phyloP scores from a whole-genome alignment of 2,888 invertebrate genomes.

The Cremastinae sp. region DNA sequence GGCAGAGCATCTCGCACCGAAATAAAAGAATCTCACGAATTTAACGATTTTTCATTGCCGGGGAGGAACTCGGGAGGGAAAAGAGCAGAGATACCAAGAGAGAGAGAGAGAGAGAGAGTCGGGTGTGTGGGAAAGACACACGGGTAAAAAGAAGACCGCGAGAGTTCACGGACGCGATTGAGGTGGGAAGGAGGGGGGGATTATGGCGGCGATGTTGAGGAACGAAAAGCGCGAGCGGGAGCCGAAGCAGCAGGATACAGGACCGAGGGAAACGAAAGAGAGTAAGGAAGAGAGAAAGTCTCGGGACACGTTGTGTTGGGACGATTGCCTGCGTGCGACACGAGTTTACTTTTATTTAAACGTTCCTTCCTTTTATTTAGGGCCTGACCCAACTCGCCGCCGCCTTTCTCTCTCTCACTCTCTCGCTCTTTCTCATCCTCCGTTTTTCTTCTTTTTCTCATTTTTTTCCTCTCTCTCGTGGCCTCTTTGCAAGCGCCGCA shows the following conservation, averaged over 20 bases:
- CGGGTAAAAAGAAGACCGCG: constrained; percentile 52
- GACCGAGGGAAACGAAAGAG: constrained; percentile 34
- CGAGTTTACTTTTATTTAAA: constrained; percentile 80
- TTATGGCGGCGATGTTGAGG: constrained; percentile 36
- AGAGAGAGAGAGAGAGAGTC: too few relatives aligned
- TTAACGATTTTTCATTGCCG: constrained; percentile 30
- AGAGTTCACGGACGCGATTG: constrained; percentile 57
- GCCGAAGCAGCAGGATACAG: constrained; percentile 16
- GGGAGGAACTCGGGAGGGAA: not conserved
- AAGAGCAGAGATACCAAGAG: too few relatives aligned
- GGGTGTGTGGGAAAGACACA: not conserved
- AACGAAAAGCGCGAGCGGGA: constrained; percentile 18
- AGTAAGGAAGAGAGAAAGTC: constrained; percentile 33
- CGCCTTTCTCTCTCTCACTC: constrained; percentile 34
- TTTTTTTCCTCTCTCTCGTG: constrained; percentile 64
- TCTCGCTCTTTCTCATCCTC: constrained; percentile 71
- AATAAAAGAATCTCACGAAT: constrained; percentile 48
- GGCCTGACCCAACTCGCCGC: constrained; percentile 76
- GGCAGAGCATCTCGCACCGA: constrained; percentile 25
- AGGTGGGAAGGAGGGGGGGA: constrained; percentile 5
- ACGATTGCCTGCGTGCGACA: constrained; percentile 69
- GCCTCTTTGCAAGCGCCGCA: constrained; percentile 68
- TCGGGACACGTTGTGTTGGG: constrained; percentile 27
- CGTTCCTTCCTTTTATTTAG: constrained; percentile 79
- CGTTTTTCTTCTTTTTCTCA: constrained; percentile 11